phyloP scores from a whole-genome alignment of 2,113 vertebrate species.

The Malurus elegans region DNA sequence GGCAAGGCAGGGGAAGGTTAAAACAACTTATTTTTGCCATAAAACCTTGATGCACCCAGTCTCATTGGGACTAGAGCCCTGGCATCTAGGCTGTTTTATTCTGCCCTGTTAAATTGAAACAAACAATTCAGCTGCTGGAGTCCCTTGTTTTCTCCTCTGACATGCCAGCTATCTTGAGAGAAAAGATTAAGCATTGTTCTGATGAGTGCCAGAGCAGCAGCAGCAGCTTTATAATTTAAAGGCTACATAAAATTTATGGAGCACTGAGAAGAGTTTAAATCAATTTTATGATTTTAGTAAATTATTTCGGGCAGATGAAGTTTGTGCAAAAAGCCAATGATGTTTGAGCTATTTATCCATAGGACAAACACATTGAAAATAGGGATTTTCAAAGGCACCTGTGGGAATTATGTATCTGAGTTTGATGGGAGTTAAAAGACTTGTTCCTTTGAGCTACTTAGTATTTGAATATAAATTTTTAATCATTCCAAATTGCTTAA shows the following conservation, averaged over 20 bases:
- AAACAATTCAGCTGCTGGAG: neutral
- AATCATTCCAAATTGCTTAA: neutral
- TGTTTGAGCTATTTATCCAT: neutral
- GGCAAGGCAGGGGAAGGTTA: neutral
- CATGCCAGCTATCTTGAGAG: neutral
- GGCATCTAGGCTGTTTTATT: conserved; percentile 10
- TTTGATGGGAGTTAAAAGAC: neutral
- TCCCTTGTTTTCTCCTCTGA: conserved; percentile 3
- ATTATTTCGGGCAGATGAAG: conserved; percentile 10
- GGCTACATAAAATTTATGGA: conserved; percentile 33
- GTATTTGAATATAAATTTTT: neutral
- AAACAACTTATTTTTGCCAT: neutral
- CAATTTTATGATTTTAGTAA: conserved; percentile 44
- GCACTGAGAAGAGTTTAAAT: conserved; percentile 37
- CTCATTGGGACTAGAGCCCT: neutral
- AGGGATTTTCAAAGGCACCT: neutral
- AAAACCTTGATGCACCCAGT: neutral
- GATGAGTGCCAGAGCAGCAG: neutral
- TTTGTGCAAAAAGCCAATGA: neutral
- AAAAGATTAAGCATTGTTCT: neutral
- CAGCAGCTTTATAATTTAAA: conserved; percentile 20
- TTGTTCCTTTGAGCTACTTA: neutral
- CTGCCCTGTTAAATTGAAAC: conserved; percentile 41
- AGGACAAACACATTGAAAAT: neutral
- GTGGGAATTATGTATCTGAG: neutral